phyloP scores from a whole-genome alignment of 2,888 invertebrate genomes.

The Torymus aiolomorphi region DNA sequence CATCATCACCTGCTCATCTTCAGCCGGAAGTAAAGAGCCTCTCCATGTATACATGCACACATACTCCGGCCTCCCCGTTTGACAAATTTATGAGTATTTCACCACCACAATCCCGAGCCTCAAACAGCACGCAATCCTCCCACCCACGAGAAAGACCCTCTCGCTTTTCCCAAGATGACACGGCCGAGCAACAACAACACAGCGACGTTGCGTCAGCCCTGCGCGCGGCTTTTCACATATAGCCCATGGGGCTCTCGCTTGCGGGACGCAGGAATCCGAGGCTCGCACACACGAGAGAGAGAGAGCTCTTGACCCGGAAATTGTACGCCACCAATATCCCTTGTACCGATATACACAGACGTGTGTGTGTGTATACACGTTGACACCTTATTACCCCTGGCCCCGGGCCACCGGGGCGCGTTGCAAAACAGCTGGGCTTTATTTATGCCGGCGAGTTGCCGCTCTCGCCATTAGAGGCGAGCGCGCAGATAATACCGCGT shows the following conservation, averaged over 20 bases:
- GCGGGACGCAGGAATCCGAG: conserved; percentile 4
- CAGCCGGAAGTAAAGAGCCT: conserved; percentile 12
- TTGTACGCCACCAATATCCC: conserved; percentile 63
- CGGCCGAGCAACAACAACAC: conserved; percentile 19
- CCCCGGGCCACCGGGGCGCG: conserved; percentile 63
- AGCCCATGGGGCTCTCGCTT: conserved; percentile 2
- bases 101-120: background rate
- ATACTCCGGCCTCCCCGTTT: conserved; percentile 13
- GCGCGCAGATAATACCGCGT: background rate
- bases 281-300: conserved; percentile 58
- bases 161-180: background rate
- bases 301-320: conserved; percentile 67
- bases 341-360: conserved; percentile 37
- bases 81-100: conserved; percentile 43
- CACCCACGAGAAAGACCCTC: conserved; percentile 6
- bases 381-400: conserved; percentile 70
- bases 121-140: conserved; percentile 12
- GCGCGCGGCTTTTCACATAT: conserved; percentile 19
- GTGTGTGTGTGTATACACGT: conserved; percentile 58
- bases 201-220: conserved; percentile 5
- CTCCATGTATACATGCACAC: background rate
- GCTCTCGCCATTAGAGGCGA: too few species aligned
- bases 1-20: background rate
- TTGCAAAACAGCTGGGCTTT: conserved; percentile 22
- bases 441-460: background rate